Conservation (phyloP, 2,888 invertebrate genomes). For the Tenthredo scrophulariae region DNA sequence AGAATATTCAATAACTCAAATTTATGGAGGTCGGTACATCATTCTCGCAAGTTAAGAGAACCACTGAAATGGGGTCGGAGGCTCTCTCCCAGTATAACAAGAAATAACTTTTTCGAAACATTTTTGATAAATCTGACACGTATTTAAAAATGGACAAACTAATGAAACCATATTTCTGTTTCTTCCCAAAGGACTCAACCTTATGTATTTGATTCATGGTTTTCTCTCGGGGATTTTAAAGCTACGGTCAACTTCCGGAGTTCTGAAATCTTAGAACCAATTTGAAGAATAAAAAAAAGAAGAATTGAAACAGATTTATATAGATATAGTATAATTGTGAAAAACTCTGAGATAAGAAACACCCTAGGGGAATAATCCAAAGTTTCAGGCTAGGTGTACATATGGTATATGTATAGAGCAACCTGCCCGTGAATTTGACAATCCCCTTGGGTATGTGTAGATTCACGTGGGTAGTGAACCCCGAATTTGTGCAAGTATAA, state of each 20-base stretch:
- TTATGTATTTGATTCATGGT: not conserved
- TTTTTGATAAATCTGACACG: not conserved
- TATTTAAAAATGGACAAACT: not conserved
- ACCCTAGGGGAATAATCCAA: not conserved
- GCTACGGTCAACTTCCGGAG: not conserved
- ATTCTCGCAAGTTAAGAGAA: not conserved
- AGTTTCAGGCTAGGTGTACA: not conserved
- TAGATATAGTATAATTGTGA: not conserved
- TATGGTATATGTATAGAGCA: not conserved
- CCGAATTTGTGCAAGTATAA: slow-evolving; percentile 24
- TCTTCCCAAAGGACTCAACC: not conserved
- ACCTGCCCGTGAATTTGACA: not conserved
- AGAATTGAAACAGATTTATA: not conserved
- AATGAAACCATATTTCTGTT: slow-evolving; percentile 13
- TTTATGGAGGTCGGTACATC: slow-evolving; percentile 3
- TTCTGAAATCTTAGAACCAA: not conserved
- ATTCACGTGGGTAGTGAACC: not conserved
- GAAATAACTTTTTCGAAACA: not conserved
- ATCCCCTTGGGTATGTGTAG: not conserved
- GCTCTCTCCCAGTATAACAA: not conserved
- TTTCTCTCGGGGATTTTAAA: not conserved
- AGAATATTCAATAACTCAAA: slow-evolving; percentile 13
- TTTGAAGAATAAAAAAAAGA: not conserved
- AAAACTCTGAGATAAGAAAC: not conserved
- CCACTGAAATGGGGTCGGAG: not conserved